Evolutionary conservation across 1,140 invertebrate species (phyloP).

Genomic region (Pseudomyrmex gracilis): DNA sequence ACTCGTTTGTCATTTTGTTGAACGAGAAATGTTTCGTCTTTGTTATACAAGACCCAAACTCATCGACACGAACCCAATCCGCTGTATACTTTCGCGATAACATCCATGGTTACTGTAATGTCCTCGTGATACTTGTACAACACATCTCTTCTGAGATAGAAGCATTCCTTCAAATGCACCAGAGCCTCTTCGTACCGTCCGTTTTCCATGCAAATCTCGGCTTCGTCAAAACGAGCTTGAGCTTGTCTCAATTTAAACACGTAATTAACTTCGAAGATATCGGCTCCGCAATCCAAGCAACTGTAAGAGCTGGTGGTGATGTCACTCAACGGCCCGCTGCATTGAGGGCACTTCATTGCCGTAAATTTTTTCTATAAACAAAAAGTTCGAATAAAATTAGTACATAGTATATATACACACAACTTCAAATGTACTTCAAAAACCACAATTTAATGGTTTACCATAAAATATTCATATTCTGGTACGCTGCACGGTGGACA

Average conservation of each 20-base stretch:
- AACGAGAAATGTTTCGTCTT: background rate
- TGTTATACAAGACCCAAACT: background rate
- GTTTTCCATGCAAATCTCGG: slow-evolving; percentile 66
- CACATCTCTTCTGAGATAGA: slow-evolving; percentile 80
- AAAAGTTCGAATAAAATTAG: background rate
- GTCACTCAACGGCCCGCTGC: slow-evolving; percentile 76
- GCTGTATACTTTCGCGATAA: slow-evolving; percentile 85
- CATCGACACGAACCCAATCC: slow-evolving; percentile 80
- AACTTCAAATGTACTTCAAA: background rate
- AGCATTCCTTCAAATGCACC: slow-evolving; percentile 80
- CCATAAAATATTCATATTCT: slow-evolving; percentile 85
- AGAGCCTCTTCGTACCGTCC: slow-evolving; percentile 72
- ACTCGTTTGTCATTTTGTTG: background rate
- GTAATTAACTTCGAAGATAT: slow-evolving; percentile 69
- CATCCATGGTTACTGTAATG: slow-evolving; percentile 84
- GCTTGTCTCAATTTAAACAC: slow-evolving; percentile 80
- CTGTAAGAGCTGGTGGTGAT: slow-evolving; percentile 41
- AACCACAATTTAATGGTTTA: slow-evolving; percentile 74
- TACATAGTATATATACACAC: background rate
- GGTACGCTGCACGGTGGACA: slow-evolving; percentile 88
- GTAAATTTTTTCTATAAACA: slow-evolving; percentile 81
- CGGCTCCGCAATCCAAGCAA: slow-evolving; percentile 78
- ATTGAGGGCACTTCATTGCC: slow-evolving; percentile 80
- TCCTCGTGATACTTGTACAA: slow-evolving; percentile 85
- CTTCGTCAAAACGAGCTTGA: slow-evolving; percentile 76